These are phyloP conservation scores for Drosophila anomelani DNA, from an alignment of 2,888 invertebrate species.

Conservation along the genomic window DNA sequence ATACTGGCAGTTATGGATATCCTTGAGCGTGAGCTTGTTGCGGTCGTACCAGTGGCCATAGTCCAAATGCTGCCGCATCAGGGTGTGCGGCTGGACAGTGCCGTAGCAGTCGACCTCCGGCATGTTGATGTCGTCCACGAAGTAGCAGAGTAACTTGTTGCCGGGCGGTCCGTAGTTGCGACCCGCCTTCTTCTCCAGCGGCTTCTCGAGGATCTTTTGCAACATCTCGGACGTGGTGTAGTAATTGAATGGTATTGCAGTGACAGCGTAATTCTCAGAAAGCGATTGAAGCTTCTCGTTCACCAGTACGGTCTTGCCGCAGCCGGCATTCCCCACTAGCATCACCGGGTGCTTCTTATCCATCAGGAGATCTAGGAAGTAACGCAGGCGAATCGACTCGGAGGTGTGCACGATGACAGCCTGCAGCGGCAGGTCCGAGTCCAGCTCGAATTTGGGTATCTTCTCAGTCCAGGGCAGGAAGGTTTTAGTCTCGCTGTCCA, in stretches of 20 bases:
- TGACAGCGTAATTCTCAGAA: slow-evolving; percentile 93
- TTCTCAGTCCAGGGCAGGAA: slow-evolving; percentile 96
- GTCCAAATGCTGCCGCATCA: slow-evolving; percentile 97
- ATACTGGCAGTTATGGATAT: slow-evolving; percentile 98
- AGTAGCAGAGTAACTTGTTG: slow-evolving; percentile 96
- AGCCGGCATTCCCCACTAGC: slow-evolving; percentile 96
- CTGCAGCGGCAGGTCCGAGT: slow-evolving; percentile 96
- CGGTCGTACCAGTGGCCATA: slow-evolving; percentile 98
- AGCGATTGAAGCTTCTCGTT: slow-evolving; percentile 90
- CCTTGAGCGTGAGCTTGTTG: slow-evolving; percentile 94
- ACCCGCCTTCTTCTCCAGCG: slow-evolving; percentile 97
- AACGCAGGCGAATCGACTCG: slow-evolving; percentile 95
- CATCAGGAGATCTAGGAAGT: slow-evolving; percentile 95
- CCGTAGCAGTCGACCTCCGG: slow-evolving; percentile 96
- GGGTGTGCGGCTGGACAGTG: slow-evolving; percentile 97
- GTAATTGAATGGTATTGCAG: slow-evolving; percentile 98
- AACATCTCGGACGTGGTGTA: slow-evolving; percentile 98
- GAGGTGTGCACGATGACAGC: slow-evolving; percentile 96
- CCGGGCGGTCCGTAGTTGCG: slow-evolving; percentile 98
- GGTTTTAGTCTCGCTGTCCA: slow-evolving; percentile 95
- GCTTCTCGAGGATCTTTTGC: slow-evolving; percentile 96
- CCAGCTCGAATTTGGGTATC: slow-evolving; percentile 95
- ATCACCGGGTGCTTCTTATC: slow-evolving; percentile 95
- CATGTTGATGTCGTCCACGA: slow-evolving; percentile 99
- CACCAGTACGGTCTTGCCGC: slow-evolving; percentile 95